Percentiles rank a stretch among this genome's conserved stretches.
phyloP scores from a whole-genome alignment of 2,888 invertebrate genomes.

The Onchidella celtica region DNA sequence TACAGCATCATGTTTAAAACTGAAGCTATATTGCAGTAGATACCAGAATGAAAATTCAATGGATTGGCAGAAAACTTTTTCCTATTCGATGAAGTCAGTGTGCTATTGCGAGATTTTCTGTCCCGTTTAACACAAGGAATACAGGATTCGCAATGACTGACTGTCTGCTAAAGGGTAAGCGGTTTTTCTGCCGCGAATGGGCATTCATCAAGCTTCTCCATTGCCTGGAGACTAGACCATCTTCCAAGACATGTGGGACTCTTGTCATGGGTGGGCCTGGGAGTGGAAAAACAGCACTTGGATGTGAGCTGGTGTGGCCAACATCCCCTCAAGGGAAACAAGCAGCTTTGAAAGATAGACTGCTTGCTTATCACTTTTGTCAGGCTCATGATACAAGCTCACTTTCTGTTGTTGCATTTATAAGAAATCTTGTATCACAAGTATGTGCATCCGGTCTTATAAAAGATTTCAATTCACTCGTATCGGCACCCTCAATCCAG shows the following conservation, averaged over 20 bases:
- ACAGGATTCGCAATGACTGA: constrained; percentile 70
- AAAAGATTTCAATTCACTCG: constrained; percentile 31
- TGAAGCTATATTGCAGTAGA: too few species aligned
- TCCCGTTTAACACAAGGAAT: neutral
- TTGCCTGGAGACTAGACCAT: constrained; percentile 92
- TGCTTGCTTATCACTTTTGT: constrained; percentile 92
- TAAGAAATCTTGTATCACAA: constrained; percentile 83
- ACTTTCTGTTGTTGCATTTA: constrained; percentile 91
- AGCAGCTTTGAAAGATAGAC: constrained; percentile 86
- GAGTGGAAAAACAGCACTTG: constrained; percentile 90
- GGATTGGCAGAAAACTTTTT: neutral
- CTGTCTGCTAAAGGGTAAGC: constrained; percentile 73
- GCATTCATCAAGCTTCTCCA: constrained; percentile 95
- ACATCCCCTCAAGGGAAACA: constrained; percentile 84
- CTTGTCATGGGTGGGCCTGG: constrained; percentile 95
- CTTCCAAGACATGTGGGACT: constrained; percentile 89
- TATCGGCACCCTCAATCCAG: constrained; percentile 86
- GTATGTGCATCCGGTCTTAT: constrained; percentile 58
- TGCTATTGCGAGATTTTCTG: neutral
- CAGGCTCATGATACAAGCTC: constrained; percentile 83
- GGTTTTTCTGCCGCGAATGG: constrained; percentile 96
- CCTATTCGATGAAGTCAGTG: neutral
- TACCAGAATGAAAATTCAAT: neutral
- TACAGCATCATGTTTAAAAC: too few species aligned
- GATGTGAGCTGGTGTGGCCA: constrained; percentile 83